Evolutionary conservation across 2,797 vertebrate species (phyloP), one percentile per base, ranked within the genome.

Genomic region (Pseudochaenichthys georgianus): DNA sequence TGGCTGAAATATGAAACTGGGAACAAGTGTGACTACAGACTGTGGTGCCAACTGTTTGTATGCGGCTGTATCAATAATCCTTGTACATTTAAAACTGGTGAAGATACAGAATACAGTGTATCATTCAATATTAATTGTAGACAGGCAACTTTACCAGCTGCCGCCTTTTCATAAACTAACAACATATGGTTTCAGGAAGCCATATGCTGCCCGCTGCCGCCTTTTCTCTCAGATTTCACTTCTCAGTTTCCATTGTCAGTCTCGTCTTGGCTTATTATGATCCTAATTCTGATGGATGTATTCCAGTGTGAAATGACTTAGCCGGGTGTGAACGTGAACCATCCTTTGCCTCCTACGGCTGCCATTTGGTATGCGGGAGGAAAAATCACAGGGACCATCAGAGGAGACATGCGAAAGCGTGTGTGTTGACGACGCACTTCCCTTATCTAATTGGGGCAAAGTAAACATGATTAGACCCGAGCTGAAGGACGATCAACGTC

Each of bases 241-340:
- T 83, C 88, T 89, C 89, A 84, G 84, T 87, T 90, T 92, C 87
- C 84, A 91, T 91, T 90, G 89, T 92, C 89, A 87, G 83, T 76
- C 87, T 86, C 1, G 42, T 85, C 80, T 88, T 78, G 90, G 80
- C 88, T 87, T 91, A 78, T 88, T 87, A 78, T 90, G 87, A 89
- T 89, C 86, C 73, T 90, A 89, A 91, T 92, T 91, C 81, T 87
- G 88, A 92, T 91, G 91, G 90, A 92, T 88, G 81, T 82, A 45
- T 88, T 93, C 90, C 90, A 86, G 90, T 79, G 91, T 86, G 90
- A 93, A 92, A 90, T 91, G 89, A 92, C 82, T 93, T 84, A 84
- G 72, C 83, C 43, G 84, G 78, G 89, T 89, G 89, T 85, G 90
- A 94, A 82, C 38, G 79, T 41, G 68, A 78, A 80, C 87, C 85